These are phyloP conservation scores for Silurus aristotelis DNA, from an alignment of 2,797 vertebrate genomes.

Conservation along the genomic window DNA sequence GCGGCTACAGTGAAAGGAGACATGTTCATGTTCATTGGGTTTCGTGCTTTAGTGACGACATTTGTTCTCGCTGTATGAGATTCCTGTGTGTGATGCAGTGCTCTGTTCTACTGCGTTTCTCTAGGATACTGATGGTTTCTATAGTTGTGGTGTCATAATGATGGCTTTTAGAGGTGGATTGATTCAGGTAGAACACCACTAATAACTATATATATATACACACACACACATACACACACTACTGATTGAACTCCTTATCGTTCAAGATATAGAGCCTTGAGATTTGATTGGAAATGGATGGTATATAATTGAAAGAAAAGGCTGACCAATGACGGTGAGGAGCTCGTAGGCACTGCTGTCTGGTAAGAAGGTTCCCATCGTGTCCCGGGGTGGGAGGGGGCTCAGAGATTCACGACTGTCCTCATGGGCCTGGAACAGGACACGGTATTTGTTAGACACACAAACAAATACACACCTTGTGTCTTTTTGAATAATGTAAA, in stretches of 20 bases:
- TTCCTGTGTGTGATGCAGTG: too few relatives aligned
- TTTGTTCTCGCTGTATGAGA: too few relatives aligned
- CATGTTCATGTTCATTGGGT: too few relatives aligned
- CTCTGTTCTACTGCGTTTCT: too few relatives aligned
- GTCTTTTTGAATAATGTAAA: not conserved
- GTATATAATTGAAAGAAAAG: not conserved
- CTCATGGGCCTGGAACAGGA: constrained; percentile 85
- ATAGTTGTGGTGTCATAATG: too few relatives aligned
- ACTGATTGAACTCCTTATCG: not conserved
- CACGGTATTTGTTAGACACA: not conserved
- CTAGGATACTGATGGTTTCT: too few relatives aligned
- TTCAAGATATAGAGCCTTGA: not conserved
- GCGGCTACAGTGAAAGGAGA: too few relatives aligned
- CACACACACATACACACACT: not conserved
- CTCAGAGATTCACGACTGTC: constrained; percentile 91
- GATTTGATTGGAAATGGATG: not conserved
- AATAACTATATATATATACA: too few relatives aligned
- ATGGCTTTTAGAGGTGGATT: too few relatives aligned
- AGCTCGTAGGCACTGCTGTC: constrained; percentile 90
- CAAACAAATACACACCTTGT: not conserved
- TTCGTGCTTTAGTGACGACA: too few relatives aligned
- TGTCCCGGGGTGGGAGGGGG: constrained; percentile 81
- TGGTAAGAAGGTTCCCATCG: constrained; percentile 90
- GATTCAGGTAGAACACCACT: too few relatives aligned
- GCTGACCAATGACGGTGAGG: constrained; percentile 83